Conservation (phyloP, 35 echinoderm and acorn worm species). For the Lytechinus pictus region DNA sequence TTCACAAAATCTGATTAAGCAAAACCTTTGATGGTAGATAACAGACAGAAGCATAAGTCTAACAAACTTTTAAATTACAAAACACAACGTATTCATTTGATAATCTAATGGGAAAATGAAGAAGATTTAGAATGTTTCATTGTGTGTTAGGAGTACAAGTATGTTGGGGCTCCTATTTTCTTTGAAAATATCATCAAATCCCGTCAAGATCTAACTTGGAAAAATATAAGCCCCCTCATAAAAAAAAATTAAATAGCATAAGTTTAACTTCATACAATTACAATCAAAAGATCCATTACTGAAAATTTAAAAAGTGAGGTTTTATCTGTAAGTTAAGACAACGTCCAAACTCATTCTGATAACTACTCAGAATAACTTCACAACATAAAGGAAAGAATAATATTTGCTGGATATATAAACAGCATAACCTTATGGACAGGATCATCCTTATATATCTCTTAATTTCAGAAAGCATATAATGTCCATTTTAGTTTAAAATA, state of each 20-base stretch:
- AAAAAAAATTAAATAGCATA: background rate
- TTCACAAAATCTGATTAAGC: too few species aligned
- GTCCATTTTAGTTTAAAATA: background rate
- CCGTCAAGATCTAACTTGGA: background rate
- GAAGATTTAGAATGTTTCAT: background rate
- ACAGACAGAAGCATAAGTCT: too few species aligned
- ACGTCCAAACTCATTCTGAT: background rate
- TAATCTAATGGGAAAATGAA: too few species aligned
- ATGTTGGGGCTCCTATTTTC: too few species aligned
- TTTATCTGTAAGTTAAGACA: background rate
- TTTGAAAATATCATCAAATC: background rate
- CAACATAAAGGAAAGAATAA: too few species aligned
- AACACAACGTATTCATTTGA: too few species aligned
- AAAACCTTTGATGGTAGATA: too few species aligned
- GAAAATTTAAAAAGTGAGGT: background rate
- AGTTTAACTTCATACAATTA: background rate
- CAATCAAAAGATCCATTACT: background rate
- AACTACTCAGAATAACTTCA: too few species aligned
- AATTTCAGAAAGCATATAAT: background rate
- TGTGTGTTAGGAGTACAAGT: background rate
- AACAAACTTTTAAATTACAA: too few species aligned
- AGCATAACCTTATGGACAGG: background rate
- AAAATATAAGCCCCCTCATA: background rate
- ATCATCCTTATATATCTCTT: background rate
- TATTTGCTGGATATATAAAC: too few species aligned